Conservation (phyloP, 2,888 invertebrate species). For the Ichneumon xanthorius region DNA sequence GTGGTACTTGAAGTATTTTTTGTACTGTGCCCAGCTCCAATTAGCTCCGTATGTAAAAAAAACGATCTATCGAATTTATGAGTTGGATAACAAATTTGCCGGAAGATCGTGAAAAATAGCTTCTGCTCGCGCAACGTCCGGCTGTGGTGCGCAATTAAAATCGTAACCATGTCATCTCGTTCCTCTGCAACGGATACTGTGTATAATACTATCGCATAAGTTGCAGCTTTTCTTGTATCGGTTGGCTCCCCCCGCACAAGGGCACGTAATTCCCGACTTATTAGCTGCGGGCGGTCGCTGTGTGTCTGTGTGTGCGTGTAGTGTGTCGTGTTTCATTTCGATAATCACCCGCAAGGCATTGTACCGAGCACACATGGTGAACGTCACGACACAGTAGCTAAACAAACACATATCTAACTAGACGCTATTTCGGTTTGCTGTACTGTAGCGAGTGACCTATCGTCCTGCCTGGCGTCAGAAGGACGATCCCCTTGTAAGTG, state of each 20-base stretch:
- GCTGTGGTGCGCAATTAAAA: conserved; percentile 7
- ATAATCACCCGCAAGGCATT: neutral
- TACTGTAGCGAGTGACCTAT: conserved; percentile 82
- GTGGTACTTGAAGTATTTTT: too few species aligned
- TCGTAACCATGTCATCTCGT: conserved; percentile 26
- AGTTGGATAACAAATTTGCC: neutral
- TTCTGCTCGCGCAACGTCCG: neutral
- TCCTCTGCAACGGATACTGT: neutral
- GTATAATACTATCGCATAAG: conserved; percentile 17
- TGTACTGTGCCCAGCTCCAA: too few species aligned
- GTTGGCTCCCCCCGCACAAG: neutral
- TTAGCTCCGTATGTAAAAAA: neutral
- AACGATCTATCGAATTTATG: neutral
- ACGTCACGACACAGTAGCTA: neutral
- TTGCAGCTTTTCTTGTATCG: conserved; percentile 33
- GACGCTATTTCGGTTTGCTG: conserved; percentile 73
- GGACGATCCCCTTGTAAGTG: conserved; percentile 82
- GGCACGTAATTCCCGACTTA: neutral
- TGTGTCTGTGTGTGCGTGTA: neutral
- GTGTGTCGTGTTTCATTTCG: conserved; percentile 22
- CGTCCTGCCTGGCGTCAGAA: conserved; percentile 81
- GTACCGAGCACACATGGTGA: neutral
- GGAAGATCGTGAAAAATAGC: neutral
- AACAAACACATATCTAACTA: conserved; percentile 41
- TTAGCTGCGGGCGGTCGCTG: neutral